Percentiles rank a stretch among this genome's conserved stretches.
Evolutionary conservation across 2,888 invertebrate genomes (phyloP).

Genomic region (Tipula vernalis): DNA sequence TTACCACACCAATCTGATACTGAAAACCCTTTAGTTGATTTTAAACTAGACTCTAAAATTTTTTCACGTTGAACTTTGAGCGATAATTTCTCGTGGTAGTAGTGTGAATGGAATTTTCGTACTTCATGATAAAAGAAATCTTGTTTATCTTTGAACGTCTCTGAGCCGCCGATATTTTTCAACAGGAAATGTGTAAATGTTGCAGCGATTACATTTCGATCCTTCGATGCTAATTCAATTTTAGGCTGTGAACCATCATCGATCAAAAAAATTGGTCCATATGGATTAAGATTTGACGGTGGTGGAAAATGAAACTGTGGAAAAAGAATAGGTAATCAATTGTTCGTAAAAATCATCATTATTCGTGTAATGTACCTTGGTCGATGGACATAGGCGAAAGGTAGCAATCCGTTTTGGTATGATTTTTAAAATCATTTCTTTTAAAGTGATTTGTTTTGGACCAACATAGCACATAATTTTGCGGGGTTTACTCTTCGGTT

Average conservation of each 20-base stretch:
- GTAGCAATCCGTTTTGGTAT: conserved; percentile 85
- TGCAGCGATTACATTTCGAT: conserved; percentile 83
- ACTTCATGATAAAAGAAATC: conserved; percentile 73
- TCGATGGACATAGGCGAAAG: conserved; percentile 86
- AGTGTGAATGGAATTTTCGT: conserved; percentile 73
- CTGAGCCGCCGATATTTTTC: conserved; percentile 90
- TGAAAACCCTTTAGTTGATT: conserved; percentile 70
- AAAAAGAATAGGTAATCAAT: not conserved
- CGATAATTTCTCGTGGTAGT: conserved; percentile 73
- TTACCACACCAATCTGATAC: conserved; percentile 90
- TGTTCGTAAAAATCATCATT: not conserved
- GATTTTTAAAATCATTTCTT: conserved; percentile 86
- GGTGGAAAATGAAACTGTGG: conserved; percentile 52
- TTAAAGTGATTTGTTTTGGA: conserved; percentile 76
- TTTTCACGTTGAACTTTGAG: conserved; percentile 72
- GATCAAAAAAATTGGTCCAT: conserved; percentile 58
- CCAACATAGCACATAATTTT: conserved; percentile 84
- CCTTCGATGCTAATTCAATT: conserved; percentile 67
- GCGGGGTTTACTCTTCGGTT: conserved; percentile 52
- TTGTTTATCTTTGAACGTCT: conserved; percentile 77
- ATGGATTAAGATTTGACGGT: conserved; percentile 31
- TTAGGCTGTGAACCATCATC: conserved; percentile 87
- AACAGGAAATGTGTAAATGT: conserved; percentile 83
- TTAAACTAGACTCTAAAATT: conserved; percentile 70
- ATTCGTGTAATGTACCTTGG: conserved; percentile 42